Evolutionary conservation across 35 echinoderm and acorn worm genomes (phyloP).

Genomic region (Strongylocentrotus purpuratus): DNA sequence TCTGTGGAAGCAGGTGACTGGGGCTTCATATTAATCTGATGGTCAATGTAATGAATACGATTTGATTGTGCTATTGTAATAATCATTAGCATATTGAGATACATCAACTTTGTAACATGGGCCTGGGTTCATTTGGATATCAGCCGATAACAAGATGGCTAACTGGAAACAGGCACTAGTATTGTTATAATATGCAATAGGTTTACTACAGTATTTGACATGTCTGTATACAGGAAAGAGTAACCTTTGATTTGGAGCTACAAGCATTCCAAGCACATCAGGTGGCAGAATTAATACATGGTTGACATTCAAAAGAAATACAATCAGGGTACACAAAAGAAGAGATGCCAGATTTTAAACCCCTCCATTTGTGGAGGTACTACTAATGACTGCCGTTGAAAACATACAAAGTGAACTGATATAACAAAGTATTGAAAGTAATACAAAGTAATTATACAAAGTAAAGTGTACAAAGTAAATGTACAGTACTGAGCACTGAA

Average conservation of each 20-base stretch:
- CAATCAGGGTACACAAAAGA: slow-evolving; percentile 33
- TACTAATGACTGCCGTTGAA: not conserved
- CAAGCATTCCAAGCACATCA: not conserved
- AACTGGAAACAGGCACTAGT: not conserved
- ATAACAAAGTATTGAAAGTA: not conserved
- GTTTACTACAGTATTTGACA: not conserved
- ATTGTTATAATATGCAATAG: not conserved
- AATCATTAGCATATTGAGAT: not conserved
- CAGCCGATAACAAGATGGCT: slow-evolving; percentile 13
- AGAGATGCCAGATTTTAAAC: not conserved
- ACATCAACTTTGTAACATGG: not conserved
- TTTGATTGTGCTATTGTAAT: not conserved
- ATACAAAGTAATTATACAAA: not conserved
- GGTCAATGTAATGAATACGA: not conserved
- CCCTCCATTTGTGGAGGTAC: not conserved
- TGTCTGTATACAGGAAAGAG: not conserved
- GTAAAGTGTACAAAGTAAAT: not conserved
- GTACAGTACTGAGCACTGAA: not conserved
- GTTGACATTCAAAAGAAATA: slow-evolving; percentile 28
- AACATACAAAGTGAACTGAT: not conserved
- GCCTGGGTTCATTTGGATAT: slow-evolving; percentile 6
- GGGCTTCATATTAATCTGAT: not conserved
- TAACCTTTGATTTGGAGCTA: not conserved
- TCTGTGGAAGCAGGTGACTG: not conserved
- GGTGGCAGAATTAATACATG: slow-evolving; percentile 11